Evolutionary conservation across 2,888 invertebrate genomes (phyloP).

Genomic region (Heliconius cydno): DNA sequence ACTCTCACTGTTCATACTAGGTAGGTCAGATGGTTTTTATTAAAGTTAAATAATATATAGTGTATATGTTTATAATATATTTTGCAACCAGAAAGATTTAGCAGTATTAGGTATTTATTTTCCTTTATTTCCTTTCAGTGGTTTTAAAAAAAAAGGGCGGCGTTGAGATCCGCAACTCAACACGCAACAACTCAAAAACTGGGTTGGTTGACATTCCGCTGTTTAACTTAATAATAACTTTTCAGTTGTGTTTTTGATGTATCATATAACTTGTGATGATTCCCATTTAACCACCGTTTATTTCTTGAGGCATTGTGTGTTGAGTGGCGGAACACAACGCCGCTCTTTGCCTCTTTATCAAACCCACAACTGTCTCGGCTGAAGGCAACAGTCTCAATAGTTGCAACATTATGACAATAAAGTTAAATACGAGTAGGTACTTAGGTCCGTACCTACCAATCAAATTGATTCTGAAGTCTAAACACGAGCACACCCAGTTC

Average conservation of each 20-base stretch:
- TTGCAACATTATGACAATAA: not conserved
- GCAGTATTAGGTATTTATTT: not conserved
- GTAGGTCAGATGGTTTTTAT: constrained; percentile 14
- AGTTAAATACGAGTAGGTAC: not conserved
- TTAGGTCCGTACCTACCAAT: not conserved
- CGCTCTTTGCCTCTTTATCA: not conserved
- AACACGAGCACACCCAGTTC: not conserved
- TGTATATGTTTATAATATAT: not conserved
- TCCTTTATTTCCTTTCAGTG: too few relatives aligned
- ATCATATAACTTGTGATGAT: too few relatives aligned
- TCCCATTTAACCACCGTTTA: not conserved
- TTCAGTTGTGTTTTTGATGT: too few relatives aligned
- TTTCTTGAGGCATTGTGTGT: not conserved
- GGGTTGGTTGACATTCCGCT: too few relatives aligned
- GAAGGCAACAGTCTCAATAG: not conserved
- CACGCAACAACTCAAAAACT: too few relatives aligned
- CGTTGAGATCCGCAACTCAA: too few relatives aligned
- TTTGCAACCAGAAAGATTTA: not conserved
- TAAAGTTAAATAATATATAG: not conserved
- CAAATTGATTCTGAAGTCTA: not conserved
- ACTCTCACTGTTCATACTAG: constrained; percentile 26
- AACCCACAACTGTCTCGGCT: too few relatives aligned
- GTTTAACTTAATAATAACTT: too few relatives aligned
- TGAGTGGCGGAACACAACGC: not conserved
- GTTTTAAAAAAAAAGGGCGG: too few relatives aligned